phyloP scores from a whole-genome alignment of 2,113 vertebrate genomes.

The Damaliscus lunatus region DNA sequence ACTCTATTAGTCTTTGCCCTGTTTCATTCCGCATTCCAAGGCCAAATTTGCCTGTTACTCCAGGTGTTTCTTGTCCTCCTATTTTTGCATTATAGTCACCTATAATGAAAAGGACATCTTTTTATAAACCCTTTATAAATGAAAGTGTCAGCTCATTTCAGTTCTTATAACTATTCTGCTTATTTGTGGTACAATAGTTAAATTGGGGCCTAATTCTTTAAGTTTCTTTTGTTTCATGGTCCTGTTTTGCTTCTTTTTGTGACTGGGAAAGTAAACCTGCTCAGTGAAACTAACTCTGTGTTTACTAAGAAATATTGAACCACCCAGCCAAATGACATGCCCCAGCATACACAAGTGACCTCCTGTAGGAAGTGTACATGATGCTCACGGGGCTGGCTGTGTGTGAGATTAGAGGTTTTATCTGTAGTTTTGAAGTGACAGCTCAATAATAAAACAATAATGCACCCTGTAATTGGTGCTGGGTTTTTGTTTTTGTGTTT shows the following conservation, averaged over 20 bases:
- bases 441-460: not conserved
- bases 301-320: not conserved
- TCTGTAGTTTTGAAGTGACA: not conserved
- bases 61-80: no score
- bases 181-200: not conserved
- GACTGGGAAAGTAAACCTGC: not conserved
- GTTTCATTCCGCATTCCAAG: no score
- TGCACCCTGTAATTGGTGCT: not conserved
- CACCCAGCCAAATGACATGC: not conserved
- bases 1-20: no score
- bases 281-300: not conserved
- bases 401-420: not conserved
- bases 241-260: not conserved
- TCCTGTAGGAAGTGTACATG: rapidly evolving
- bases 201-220: not conserved
- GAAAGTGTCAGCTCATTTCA: not conserved
- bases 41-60: no score
- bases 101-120: no score
- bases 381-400: not conserved
- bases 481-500: no score
- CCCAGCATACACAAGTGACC: not conserved
- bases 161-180: not conserved
- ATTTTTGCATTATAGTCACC: no score
- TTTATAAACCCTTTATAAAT: not conserved
- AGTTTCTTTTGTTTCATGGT: not conserved